Base-by-base conservation (phyloP, 2,888 invertebrate species). In the Leptinotarsa haldemani region DNA sequence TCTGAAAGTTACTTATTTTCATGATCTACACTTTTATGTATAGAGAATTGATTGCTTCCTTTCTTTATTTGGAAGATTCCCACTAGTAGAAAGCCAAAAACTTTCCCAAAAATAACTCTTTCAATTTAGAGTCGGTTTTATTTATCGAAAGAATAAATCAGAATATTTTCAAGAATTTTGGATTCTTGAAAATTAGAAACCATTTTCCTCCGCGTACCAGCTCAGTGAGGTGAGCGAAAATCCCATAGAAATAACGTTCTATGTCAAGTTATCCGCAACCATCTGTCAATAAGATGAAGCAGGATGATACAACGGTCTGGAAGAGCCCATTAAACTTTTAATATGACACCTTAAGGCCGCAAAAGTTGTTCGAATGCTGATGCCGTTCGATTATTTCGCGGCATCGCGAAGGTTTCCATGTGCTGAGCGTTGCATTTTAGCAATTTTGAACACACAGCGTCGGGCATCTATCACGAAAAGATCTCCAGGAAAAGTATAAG, bases 361-460 rank as follows among this genome's bases (percentile, higher is more conserved):
- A 40, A 61, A 61, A 61, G 61, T 61, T 61, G 68, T 40, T 65
- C 48, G 69, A 64, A 77, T 79, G 71, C 74, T 53, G 66, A 70
- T 63, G 61, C 70, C 77, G 71, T 77, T 72, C 76, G 76, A 79
- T 79, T 76, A 79, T 77, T 76, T 69, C 71, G 70, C 70, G 70
- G 73, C 40, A 46, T 15, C 20, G 56, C 53, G 46, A 56, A 67
- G 40, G 22, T 77, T 76, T 77, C 75, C 74, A 81, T 83, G 81
- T 83, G 84, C 84, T 83, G 84, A 84, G 80, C 81, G 80, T 73
- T 84, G 84, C 85, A 83, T 84, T 84, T 85, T 84, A 80, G 84
- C 83, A 83, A 84, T 85, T 85, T 85, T 80, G 80, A 81, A 78
- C 82, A 79, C 80, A 81, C 80, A 80, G 79, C 82, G 82, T 77